These are phyloP conservation scores for Asteroscopus sphinx DNA, from an alignment of 2,888 invertebrate species.

Conservation along the genomic window DNA sequence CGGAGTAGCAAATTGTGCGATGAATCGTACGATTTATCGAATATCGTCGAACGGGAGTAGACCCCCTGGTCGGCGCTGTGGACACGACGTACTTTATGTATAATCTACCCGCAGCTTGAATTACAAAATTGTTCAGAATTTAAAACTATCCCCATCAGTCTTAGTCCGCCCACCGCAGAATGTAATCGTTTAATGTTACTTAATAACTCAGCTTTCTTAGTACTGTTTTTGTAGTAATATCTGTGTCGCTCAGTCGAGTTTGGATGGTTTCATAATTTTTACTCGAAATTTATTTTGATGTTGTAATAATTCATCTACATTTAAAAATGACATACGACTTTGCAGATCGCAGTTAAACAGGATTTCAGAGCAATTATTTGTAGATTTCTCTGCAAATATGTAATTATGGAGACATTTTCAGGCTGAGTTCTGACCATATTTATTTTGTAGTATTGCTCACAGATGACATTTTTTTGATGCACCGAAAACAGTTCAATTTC, in stretches of 20 bases:
- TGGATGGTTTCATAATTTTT: conserved; percentile 14
- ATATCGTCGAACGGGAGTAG: too few relatives aligned
- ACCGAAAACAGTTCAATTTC: too few relatives aligned
- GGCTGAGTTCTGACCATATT: too few relatives aligned
- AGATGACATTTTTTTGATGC: too few relatives aligned
- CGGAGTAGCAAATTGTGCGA: too few relatives aligned
- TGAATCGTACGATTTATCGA: too few relatives aligned
- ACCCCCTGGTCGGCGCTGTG: conserved; percentile 14
- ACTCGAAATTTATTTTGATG: conserved; percentile 27
- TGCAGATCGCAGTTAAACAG: conserved; percentile 36
- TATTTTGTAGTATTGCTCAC: too few relatives aligned
- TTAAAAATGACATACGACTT: conserved; percentile 45
- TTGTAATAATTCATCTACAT: conserved; percentile 41
- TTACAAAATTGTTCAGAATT: conserved; percentile 42
- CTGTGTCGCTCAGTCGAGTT: conserved; percentile 8
- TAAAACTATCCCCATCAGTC: conserved; percentile 39
- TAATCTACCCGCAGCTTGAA: conserved; percentile 20
- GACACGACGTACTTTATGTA: conserved; percentile 34
- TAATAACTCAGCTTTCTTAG: conserved; percentile 20
- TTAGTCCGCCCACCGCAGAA: conserved; percentile 27
- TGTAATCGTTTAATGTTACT: conserved; percentile 35
- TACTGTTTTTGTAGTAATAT: conserved; percentile 19
- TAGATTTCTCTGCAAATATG: conserved; percentile 12
- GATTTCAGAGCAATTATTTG: conserved; percentile 37
- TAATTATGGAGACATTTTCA: not conserved